Evolutionary conservation across 2,113 vertebrate species (phyloP).

Genomic region (Chlamydotis undulata): DNA sequence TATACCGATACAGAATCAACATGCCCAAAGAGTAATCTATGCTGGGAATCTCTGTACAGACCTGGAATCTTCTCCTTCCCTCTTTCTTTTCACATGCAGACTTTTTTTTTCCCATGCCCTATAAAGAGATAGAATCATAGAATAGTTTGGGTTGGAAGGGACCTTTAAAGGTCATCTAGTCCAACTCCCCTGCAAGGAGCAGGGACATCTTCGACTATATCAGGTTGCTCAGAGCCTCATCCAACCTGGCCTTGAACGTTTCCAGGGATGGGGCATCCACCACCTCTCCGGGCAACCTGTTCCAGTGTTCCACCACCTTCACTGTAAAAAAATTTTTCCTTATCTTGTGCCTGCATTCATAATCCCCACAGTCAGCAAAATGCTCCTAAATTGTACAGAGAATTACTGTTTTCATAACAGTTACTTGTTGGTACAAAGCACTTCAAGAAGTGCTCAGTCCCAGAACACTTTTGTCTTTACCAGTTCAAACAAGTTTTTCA

Average conservation of each 20-base stretch:
- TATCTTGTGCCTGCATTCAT: neutral
- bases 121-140: neutral
- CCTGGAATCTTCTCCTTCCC: neutral
- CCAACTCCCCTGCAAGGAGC: no score
- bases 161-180: no score
- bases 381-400: neutral
- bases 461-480: neutral
- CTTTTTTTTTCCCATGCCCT: neutral
- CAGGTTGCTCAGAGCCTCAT: no score
- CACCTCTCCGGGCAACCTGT: no score
- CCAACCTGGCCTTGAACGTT: no score
- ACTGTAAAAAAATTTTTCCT: no score
- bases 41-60: neutral
- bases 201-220: no score
- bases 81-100: neutral
- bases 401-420: neutral
- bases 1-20: slow-evolving; percentile 15
- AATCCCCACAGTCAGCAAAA: neutral
- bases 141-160: no score
- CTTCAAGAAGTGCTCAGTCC: neutral
- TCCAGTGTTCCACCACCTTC: no score
- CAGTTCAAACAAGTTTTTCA: neutral
- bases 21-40: slow-evolving; percentile 24
- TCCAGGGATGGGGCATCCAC: no score
- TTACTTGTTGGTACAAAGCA: neutral